Percentiles rank a stretch among this genome's conserved stretches.
These are phyloP conservation scores for Tillus elongatus DNA, from an alignment of 2,888 invertebrate species.

Conservation along the genomic window DNA sequence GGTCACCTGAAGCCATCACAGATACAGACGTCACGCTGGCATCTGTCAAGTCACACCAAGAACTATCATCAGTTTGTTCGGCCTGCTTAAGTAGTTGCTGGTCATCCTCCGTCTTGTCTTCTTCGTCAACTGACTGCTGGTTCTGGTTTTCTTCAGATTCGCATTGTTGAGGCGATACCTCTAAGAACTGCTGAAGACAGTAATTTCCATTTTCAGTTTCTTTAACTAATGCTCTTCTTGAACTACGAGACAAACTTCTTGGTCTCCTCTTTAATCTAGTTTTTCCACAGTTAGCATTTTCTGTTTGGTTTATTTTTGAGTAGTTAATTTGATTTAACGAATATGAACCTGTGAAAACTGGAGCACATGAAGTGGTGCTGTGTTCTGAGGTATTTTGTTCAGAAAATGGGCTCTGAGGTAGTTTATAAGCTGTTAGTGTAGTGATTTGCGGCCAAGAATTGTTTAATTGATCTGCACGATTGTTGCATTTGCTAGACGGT, in stretches of 20 bases:
- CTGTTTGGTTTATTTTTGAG: no score
- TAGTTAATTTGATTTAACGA: no score
- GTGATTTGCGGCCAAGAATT: no score
- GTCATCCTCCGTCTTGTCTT: background rate
- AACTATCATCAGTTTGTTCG: slow-evolving; percentile 16
- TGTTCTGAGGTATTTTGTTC: no score
- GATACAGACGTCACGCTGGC: slow-evolving; percentile 10
- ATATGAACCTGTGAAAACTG: no score
- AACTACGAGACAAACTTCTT: background rate
- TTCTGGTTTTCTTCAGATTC: background rate
- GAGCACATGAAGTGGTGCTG: no score
- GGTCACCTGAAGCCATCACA: slow-evolving; percentile 11
- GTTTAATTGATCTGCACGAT: no score
- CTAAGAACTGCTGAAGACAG: slow-evolving; percentile 1
- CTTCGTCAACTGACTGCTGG: background rate
- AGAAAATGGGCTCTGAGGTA: no score
- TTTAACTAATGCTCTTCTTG: background rate
- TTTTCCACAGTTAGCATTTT: no score
- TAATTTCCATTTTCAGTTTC: slow-evolving; percentile 1
- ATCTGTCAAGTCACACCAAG: slow-evolving; percentile 24
- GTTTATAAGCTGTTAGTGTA: no score
- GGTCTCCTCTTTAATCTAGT: no score
- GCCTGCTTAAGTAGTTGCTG: background rate
- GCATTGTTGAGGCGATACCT: background rate
- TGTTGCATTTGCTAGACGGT: no score